Percentiles rank a stretch among this genome's conserved stretches.
Evolutionary conservation across 2,797 vertebrate species (phyloP).

Genomic region (Coracias cyanogaster): DNA sequence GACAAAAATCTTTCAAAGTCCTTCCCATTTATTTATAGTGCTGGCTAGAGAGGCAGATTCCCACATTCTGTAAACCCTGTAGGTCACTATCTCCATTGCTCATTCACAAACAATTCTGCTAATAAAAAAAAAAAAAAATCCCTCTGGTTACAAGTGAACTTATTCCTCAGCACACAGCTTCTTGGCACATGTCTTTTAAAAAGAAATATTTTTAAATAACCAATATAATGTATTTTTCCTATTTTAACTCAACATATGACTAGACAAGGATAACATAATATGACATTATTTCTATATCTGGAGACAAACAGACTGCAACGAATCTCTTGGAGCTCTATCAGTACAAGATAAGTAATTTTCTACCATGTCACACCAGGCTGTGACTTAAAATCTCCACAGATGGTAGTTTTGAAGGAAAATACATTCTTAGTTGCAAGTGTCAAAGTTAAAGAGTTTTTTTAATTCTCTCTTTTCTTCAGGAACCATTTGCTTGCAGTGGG

Average conservation of each 20-base stretch:
- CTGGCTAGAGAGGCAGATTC: constrained; percentile 40
- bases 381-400: neutral
- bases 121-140: constrained; percentile 32
- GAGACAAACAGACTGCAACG: neutral
- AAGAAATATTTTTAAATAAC: neutral
- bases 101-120: constrained; percentile 60
- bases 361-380: neutral
- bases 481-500: neutral
- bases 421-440: neutral
- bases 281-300: neutral
- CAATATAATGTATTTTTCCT: neutral
- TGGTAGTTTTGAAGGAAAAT: neutral
- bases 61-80: neutral
- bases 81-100: constrained; percentile 27
- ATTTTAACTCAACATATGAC: neutral
- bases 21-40: constrained; percentile 32
- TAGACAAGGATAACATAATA: neutral
- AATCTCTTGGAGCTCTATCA: neutral
- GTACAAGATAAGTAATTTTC: neutral
- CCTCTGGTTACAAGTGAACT: constrained; percentile 59
- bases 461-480: neutral
- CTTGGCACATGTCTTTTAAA: neutral
- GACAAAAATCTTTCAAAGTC: constrained; percentile 17
- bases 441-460: neutral
- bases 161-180: constrained; percentile 4